Conservation (phyloP, 2,888 invertebrate species). For the Nomada fabriciana region DNA sequence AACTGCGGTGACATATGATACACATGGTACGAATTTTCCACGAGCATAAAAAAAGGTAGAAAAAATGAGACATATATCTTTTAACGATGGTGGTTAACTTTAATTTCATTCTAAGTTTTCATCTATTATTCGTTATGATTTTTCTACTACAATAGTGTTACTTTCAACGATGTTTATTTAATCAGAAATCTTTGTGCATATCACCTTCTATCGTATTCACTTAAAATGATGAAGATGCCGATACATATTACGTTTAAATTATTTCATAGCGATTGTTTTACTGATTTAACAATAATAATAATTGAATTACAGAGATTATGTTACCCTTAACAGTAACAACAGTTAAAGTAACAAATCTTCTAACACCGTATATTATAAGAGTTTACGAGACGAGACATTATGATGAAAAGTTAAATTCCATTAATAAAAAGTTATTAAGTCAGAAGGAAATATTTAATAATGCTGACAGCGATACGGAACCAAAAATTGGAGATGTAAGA, state of each 20-base stretch:
- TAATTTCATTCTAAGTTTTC: neutral
- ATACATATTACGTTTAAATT: neutral
- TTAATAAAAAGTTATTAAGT: constrained; percentile 56
- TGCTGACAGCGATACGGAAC: constrained; percentile 10
- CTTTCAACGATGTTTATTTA: constrained; percentile 32
- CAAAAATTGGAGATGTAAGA: constrained; percentile 69
- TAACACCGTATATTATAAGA: constrained; percentile 75
- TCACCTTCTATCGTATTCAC: neutral
- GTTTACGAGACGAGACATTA: constrained; percentile 64
- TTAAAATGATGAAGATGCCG: neutral
- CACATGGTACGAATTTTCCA: neutral
- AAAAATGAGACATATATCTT: neutral
- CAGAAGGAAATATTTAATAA: constrained; percentile 2
- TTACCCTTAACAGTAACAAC: constrained; percentile 40
- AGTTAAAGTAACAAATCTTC: constrained; percentile 74
- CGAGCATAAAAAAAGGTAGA: neutral
- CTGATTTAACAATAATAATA: neutral
- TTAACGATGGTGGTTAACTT: constrained; percentile 1
- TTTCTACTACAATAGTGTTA: neutral
- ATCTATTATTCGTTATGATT: neutral
- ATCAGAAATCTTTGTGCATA: constrained; percentile 43
- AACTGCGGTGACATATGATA: neutral
- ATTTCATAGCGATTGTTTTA: neutral
- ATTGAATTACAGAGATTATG: constrained; percentile 28
- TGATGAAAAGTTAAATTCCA: constrained; percentile 38